Evolutionary conservation across 2,888 invertebrate species (phyloP).

Genomic region (Noctuana brunneofusca): DNA sequence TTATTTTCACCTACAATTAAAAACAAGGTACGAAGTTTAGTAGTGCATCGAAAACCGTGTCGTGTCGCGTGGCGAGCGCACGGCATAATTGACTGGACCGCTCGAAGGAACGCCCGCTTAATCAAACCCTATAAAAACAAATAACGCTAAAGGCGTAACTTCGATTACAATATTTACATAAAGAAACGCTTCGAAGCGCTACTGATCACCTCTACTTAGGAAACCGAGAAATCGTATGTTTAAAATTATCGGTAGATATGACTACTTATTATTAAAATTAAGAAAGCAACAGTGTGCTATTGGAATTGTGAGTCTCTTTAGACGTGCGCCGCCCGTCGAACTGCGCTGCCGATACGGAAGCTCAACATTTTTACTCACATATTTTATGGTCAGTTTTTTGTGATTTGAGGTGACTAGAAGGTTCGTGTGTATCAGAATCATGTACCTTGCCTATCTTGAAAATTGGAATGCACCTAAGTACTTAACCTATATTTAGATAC

Average conservation of each 20-base stretch:
- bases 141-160: slow-evolving; percentile 71
- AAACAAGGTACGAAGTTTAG: slow-evolving; percentile 76
- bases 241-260: slow-evolving; percentile 70
- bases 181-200: slow-evolving; percentile 77
- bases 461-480: background rate
- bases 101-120: slow-evolving; percentile 49
- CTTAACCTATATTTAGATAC: slow-evolving; percentile 1
- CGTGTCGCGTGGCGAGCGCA: slow-evolving; percentile 56
- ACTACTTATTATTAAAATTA: slow-evolving; percentile 79
- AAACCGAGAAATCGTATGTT: slow-evolving; percentile 73
- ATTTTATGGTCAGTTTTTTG: background rate
- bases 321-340: slow-evolving; percentile 62
- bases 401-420: background rate
- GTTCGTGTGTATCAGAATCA: background rate
- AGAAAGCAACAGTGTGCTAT: slow-evolving; percentile 76
- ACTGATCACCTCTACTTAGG: slow-evolving; percentile 78
- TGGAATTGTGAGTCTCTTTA: slow-evolving; percentile 68
- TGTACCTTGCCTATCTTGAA: no score
- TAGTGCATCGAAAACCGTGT: slow-evolving; percentile 46
- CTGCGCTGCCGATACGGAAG: slow-evolving; percentile 37
- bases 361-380: slow-evolving; percentile 32
- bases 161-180: slow-evolving; percentile 79
- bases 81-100: slow-evolving; percentile 80
- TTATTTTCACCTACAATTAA: slow-evolving; percentile 80
- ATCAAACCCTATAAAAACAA: slow-evolving; percentile 60